Base-by-base conservation (phyloP, 2,797 vertebrate genomes). In the Phrynocephalus guinanensis region DNA sequence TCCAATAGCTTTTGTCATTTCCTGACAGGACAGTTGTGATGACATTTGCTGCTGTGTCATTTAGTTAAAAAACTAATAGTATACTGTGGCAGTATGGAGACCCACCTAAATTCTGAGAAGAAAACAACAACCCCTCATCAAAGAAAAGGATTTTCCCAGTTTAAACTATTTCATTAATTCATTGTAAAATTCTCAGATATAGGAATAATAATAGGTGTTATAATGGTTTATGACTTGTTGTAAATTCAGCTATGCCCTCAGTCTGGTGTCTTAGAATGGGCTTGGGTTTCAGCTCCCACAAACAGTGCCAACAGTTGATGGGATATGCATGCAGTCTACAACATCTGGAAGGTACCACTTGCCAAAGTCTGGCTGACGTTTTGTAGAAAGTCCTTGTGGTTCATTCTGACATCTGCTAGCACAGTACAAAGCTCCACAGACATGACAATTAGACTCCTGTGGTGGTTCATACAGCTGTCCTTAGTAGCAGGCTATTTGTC, bases 1-100 rank as follows among this genome's bases (percentile, higher is more conserved):
- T n/a, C 15, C 68, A 24, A 68, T 7, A 68, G 79, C 80, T 68
- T 82, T 82, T 73, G 22, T 22, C 30, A 83, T 83, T 73, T 81
- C 44, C 33, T 44, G 24, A 26, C 15, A 50, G 67, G 26, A 71
- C 18, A 50, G 81, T 44, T 24, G 26, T 50, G 44, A 30, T 71
- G 38, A 68, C 15, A 1, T 75, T 63, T 75, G 56, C 24, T 63
- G 7, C 16, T 18, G 7, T 84, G 24, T 3, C 24, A 84, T 84
- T 75, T 75, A 84, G 7, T 16, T 26, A 5, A 75, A 72, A 38
- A 66, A 6, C 33, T 7, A 63, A 9, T 8, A 84, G 50, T 38
- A 15, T 33, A n/a, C 38, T 66, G 8, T 44, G 22, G 6, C 15
- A 75, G 13, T 60, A 75, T 75, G 56, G 26, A 84, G 38, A 63